These are phyloP conservation scores for Drosophila insularis DNA, from an alignment of 1,140 invertebrate species.

Conservation along the genomic window DNA sequence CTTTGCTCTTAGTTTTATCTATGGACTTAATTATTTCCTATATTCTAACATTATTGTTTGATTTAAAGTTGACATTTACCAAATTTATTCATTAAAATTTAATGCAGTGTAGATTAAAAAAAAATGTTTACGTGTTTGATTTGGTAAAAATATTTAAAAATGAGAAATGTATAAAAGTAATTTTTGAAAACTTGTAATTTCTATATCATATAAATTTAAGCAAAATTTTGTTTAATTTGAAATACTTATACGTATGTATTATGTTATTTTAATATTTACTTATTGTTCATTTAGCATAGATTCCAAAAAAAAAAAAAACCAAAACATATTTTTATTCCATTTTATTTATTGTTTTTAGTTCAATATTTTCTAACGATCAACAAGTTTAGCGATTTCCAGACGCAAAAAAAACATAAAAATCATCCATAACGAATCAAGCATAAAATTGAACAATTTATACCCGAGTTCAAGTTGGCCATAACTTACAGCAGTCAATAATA, in stretches of 20 bases:
- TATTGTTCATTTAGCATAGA: no score
- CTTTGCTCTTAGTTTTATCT: neutral
- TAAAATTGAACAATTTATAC: constrained; percentile 64
- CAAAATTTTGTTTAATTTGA: no score
- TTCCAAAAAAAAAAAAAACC: no score
- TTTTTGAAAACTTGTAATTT: no score
- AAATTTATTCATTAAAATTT: neutral
- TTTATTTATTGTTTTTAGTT: neutral
- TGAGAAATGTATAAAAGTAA: no score
- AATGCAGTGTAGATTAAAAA: no score
- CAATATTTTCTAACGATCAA: neutral
- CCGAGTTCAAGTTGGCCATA: constrained; percentile 45
- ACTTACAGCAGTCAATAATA: constrained; percentile 35
- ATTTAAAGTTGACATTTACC: neutral
- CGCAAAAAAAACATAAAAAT: constrained; percentile 4
- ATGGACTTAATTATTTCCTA: neutral
- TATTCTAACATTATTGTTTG: neutral
- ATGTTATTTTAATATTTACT: no score
- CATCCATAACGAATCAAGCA: constrained; percentile 55
- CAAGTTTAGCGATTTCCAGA: neutral
- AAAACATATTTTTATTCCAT: no score
- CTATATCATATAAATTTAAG: no score
- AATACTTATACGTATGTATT: no score
- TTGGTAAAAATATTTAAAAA: no score
- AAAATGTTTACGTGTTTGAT: no score